Evolutionary conservation across 2,113 vertebrate species (phyloP), one percentile per base, ranked within the genome.

Genomic region (Serinus canaria): DNA sequence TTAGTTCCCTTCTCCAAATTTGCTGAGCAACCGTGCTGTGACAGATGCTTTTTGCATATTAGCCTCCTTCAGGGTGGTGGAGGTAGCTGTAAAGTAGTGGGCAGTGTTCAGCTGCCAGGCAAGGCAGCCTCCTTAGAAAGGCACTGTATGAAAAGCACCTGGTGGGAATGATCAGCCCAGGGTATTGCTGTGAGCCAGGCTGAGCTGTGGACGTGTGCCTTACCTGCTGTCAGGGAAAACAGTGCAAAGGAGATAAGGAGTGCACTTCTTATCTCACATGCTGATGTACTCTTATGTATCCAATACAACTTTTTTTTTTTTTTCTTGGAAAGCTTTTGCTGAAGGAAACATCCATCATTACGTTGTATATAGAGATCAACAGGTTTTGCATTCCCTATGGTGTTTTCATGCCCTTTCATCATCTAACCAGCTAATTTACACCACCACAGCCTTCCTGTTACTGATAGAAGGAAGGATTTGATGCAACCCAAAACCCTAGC

Each of bases 361-460:
- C 11, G 25, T 22, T 83, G 39, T 56, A 85, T 80, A 63, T 43
- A 53, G 44, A 85, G 16, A 92, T 91, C 74, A 86, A 94, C 70
- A 92, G 79, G 44, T 87, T 96, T 94, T 92, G 37, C 47, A 76
- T 94, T 96, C 72, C 41, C 85, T 87, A 50, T 91, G 72, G 47
- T 87, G 52, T 87, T 94, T 96, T 95, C 92, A 49, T 83, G 12
- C 4, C n/a, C 46, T 96, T 95, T 95, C 84, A 97, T 96, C 76
- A 95, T 62, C 58, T 92, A 95, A 96, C 72, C 77, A 95, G 81
- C 41, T 94, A 94, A 94, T 95, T 94, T 97, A 94, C 88, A 96
- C 95, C 62, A 92, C 50, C n/a, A 47, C 59, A 81, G 53, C 25
- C 87, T 96, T 95, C 83, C 84, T 95, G 79, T 94, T 91, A 87